Evolutionary conservation across 2,797 vertebrate genomes (phyloP).

Genomic region (Rhynchonycteris naso): DNA sequence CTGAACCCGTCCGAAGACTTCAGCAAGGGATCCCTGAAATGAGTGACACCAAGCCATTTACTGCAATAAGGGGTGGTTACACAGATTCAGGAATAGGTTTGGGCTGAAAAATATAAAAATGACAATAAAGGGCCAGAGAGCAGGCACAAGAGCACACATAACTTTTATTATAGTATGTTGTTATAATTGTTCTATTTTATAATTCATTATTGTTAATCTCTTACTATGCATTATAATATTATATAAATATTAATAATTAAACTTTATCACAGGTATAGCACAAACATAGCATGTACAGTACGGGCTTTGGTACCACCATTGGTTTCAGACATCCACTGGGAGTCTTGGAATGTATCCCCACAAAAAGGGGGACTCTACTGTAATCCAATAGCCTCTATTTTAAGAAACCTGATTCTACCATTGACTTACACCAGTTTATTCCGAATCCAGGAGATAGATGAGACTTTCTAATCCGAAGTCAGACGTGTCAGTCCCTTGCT

Average conservation of each 20-base stretch:
- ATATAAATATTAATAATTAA: background rate
- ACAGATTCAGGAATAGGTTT: background rate
- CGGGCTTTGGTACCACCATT: background rate
- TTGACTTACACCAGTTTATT: background rate
- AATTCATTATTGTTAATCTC: background rate
- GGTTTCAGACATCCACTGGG: background rate
- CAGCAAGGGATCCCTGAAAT: background rate
- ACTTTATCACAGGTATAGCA: background rate
- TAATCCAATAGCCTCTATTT: background rate
- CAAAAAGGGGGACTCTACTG: too few species aligned
- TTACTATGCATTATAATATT: background rate
- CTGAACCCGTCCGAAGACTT: background rate
- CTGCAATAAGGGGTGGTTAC: background rate
- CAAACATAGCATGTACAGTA: background rate
- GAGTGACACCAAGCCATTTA: background rate
- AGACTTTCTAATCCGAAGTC: background rate
- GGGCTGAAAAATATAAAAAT: background rate
- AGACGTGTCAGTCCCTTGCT: background rate
- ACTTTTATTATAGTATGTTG: background rate
- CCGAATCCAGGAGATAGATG: background rate
- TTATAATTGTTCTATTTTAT: background rate
- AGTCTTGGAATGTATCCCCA: background rate
- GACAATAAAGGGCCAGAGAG: background rate
- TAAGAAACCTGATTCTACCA: background rate
- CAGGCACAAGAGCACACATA: background rate